These are phyloP conservation scores for Panopea generosa DNA, from an alignment of 2,888 invertebrate genomes.

Conservation along the genomic window DNA sequence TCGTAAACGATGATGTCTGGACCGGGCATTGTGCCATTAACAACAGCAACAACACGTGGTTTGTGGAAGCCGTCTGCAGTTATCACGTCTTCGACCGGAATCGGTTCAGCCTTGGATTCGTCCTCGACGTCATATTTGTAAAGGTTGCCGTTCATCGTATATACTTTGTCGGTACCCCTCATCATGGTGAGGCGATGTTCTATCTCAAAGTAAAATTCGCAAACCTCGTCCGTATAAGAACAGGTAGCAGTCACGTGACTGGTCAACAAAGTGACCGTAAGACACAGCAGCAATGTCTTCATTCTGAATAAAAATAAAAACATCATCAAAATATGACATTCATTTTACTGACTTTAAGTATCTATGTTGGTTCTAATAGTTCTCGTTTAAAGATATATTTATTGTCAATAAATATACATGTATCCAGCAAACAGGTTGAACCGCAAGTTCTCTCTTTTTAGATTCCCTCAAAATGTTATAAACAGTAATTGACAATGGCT, in stretches of 20 bases:
- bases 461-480: no score
- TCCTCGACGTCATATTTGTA: slow-evolving; percentile 70
- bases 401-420: no score
- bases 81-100: slow-evolving; percentile 70
- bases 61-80: slow-evolving; percentile 74
- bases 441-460: no score
- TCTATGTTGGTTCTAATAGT: no score
- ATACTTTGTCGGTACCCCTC: slow-evolving; percentile 57
- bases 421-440: no score
- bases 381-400: no score
- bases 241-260: slow-evolving; percentile 35
- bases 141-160: slow-evolving; percentile 60
- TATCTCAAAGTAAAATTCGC: slow-evolving; percentile 63
- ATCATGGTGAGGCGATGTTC: slow-evolving; percentile 70
- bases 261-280: no score
- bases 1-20: slow-evolving; percentile 78
- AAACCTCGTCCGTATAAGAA: slow-evolving; percentile 41
- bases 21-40: slow-evolving; percentile 77
- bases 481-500: no score
- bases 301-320: no score
- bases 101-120: slow-evolving; percentile 43
- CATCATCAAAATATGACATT: no score
- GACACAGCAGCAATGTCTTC: no score
- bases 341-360: no score
- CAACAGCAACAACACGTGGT: slow-evolving; percentile 67